Evolutionary conservation across 2,888 invertebrate species (phyloP), one percentile per base, ranked within the genome.

Genomic region (Melinaea menophilus): DNA sequence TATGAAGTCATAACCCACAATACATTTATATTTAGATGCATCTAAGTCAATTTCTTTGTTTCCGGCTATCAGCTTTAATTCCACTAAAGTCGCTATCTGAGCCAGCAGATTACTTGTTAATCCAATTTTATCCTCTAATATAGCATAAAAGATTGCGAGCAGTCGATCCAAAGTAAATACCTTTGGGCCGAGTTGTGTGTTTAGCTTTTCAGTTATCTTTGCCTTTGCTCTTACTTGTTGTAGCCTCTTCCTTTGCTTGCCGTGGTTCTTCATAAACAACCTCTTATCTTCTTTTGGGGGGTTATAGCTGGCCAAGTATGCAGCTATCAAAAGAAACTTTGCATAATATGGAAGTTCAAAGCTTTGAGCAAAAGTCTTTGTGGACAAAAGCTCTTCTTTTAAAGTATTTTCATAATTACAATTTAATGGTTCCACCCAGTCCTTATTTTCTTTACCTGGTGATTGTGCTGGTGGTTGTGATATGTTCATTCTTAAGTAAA

Each of bases 291-390:
- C 95, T 73, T 95, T 96, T 0, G 95, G 93, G 1, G 98, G 96
- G 83, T 98, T 98, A 81, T 98, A 96, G 45, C 98, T 98, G 0
- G 98, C 98, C 66, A 98, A 88, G 80, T 96, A 98, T 0, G 97
- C 95, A 5, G 98, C 97, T 35, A 98, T 95, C 3, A 98, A 88
- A 46, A 98, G 90, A 81, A 93, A 98, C 83, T 98, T 98, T 0
- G 97, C 95, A 84, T 97, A 98, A 79, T 94, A 97, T 0, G 98
- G 98, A 3, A 98, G 79, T 75, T 96, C 96, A 45, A 96, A 92
- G 59, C 94, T 94, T 69, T 93, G 93, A 0, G 93, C 93, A 72
- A 94, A 85, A 37, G 91, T 91, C 68, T 91, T 92, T 11, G 92
- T 88, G 33, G 90, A 89, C 33, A 83, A 85, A 1, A 90, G 69